Conservation (phyloP, 2,113 vertebrate genomes). For the Halcyon malimbica region DNA sequence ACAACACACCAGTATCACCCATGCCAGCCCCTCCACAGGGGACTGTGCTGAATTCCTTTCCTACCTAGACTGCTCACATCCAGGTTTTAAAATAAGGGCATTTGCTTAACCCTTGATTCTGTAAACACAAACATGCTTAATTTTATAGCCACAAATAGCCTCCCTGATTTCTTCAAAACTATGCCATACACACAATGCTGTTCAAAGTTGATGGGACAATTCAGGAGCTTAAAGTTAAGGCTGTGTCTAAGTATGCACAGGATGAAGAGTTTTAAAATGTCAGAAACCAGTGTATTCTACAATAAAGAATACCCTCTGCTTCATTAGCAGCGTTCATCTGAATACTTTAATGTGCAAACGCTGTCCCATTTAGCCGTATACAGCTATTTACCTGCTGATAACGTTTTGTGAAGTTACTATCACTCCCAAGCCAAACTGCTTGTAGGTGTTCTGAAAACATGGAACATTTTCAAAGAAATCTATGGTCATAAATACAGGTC, state of each 20-base stretch:
- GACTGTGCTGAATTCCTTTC: background rate
- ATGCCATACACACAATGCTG: background rate
- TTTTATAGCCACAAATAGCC: background rate
- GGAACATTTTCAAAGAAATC: background rate
- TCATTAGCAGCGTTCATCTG: background rate
- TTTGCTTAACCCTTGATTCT: background rate
- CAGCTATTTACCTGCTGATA: background rate
- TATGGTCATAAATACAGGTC: background rate
- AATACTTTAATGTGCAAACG: background rate
- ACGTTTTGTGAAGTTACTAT: background rate
- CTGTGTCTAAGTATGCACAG: fast-evolving
- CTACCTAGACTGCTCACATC: background rate
- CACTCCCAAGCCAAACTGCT: background rate
- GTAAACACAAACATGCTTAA: background rate
- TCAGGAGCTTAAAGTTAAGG: background rate
- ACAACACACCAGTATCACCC: background rate
- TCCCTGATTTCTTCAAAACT: background rate
- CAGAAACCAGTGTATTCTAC: background rate
- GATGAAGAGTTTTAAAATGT: background rate
- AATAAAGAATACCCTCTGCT: background rate
- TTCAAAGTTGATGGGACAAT: background rate
- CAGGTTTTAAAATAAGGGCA: background rate
- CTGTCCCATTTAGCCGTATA: background rate
- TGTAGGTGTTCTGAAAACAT: background rate
- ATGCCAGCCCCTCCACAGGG: background rate